These are phyloP conservation scores for Mixornis gularis DNA, from an alignment of 2,113 vertebrate genomes.

Conservation along the genomic window DNA sequence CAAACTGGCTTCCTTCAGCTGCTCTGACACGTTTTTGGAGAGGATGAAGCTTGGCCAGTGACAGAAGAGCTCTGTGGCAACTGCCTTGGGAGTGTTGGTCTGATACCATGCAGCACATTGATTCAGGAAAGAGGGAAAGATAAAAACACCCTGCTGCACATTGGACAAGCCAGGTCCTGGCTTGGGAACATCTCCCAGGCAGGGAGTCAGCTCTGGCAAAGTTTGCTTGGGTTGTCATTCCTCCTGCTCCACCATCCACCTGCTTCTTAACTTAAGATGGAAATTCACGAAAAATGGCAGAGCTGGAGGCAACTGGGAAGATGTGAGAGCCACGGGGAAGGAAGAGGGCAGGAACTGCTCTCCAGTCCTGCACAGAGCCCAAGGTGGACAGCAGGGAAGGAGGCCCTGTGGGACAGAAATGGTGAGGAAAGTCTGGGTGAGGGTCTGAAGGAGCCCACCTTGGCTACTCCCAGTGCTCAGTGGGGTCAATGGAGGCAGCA, in stretches of 20 bases:
- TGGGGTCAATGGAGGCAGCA: fast-evolving
- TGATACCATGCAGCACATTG: fast-evolving
- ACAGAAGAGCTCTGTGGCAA: not conserved
- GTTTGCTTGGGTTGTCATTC: not conserved
- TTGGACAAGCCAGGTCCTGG: not conserved
- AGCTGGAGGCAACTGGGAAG: not conserved
- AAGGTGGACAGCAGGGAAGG: not conserved
- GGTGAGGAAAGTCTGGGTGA: not conserved
- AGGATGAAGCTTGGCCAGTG: not conserved
- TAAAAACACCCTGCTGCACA: not conserved
- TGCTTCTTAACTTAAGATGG: not conserved
- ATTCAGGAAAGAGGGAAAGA: not conserved
- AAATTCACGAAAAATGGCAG: not conserved
- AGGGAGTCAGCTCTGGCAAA: not conserved
- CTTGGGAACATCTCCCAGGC: not conserved
- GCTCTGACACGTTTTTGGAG: not conserved
- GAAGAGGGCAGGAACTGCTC: not conserved
- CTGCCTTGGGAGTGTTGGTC: not conserved
- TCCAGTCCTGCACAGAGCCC: not conserved
- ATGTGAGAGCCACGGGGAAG: fast-evolving
- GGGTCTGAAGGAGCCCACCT: not conserved
- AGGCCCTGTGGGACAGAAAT: not conserved
- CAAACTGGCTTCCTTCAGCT: not conserved
- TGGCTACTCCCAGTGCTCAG: not conserved
- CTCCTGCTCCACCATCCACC: not conserved